Conservation (phyloP, 1,140 invertebrate genomes). For the Drosophila pseudoobscura region DNA sequence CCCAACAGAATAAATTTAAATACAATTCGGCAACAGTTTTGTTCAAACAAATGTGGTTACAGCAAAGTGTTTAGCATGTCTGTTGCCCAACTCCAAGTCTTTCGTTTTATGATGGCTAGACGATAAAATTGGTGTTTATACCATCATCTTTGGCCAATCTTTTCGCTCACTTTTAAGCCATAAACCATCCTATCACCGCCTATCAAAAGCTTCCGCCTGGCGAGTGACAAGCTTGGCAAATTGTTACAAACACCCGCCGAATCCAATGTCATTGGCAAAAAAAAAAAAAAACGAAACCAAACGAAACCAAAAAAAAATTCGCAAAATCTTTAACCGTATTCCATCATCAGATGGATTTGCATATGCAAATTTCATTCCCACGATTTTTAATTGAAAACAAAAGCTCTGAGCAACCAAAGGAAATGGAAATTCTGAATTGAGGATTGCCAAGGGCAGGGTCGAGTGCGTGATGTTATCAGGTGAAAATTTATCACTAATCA, state of each 20-base stretch:
- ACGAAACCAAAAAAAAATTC: slow-evolving; percentile 40
- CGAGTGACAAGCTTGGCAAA: slow-evolving; percentile 41
- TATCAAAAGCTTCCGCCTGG: slow-evolving; percentile 42
- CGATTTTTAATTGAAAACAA: slow-evolving; percentile 68
- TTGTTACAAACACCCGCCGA: slow-evolving; percentile 50
- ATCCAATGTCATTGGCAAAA: slow-evolving; percentile 63
- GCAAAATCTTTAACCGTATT: slow-evolving; percentile 45
- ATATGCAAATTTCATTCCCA: slow-evolving; percentile 78
- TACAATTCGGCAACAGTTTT: slow-evolving; percentile 67
- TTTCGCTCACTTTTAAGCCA: slow-evolving; percentile 18
- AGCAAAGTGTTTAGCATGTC: slow-evolving; percentile 41
- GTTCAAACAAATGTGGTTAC: slow-evolving; percentile 30
- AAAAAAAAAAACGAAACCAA: slow-evolving; percentile 21
- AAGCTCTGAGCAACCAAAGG: slow-evolving; percentile 28
- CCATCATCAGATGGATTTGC: slow-evolving; percentile 56
- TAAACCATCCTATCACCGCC: slow-evolving; percentile 35
- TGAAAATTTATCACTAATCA: slow-evolving; percentile 28
- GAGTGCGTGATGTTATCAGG: slow-evolving; percentile 28
- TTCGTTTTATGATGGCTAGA: slow-evolving; percentile 43
- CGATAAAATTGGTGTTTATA: slow-evolving; percentile 22
- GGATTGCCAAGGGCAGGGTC: slow-evolving; percentile 23
- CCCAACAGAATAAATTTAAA: slow-evolving; percentile 68
- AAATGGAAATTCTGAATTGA: slow-evolving; percentile 42
- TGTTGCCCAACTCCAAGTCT: slow-evolving; percentile 69
- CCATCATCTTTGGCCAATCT: slow-evolving; percentile 30